Evolutionary conservation across 2,797 vertebrate species (phyloP), one percentile per base, ranked within the genome.

Genomic region (Diglossa cyanea): DNA sequence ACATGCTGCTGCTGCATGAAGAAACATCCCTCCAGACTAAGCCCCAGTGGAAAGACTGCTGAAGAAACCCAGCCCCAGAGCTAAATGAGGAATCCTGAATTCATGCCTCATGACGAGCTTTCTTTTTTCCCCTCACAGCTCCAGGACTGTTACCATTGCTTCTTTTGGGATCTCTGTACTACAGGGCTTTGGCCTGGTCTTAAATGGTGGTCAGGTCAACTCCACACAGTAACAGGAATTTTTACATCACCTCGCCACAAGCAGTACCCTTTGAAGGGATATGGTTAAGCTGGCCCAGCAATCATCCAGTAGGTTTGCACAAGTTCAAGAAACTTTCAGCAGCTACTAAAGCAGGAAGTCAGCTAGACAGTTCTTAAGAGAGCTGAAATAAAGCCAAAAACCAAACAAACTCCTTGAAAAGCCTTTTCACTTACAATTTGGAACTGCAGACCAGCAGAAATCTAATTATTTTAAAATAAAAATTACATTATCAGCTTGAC

Each of bases 391-490:
- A 65, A 91, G 78, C 61, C 84, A 93, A 82, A 77, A 80, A 24
- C 33, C 13, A 60, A 91, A 79, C 19, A 37, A 74, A 74, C 35
- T 63, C 48, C 17, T 89, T 74, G 30, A 58, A 93, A 89, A 86
- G 78, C 86, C 87, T 90, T 91, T 74, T 60, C 63, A 79, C 30
- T 77, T 79, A 53, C 16, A 68, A 82, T 66, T 67, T 79, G 16
- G n/a, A 77, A 51, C 21, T 39, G 68, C 57, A 87, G 50, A 80
- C 48, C 35, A 20, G 54, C 57, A 39, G 68, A 94, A 91, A 96
- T 83, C 42, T 74, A 83, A 91, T 93, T 91, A 85, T 85, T 91
- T 94, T 33, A 67, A 57, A 42, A 91, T 33, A 61, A 89, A 91
- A 94, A 86, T 74, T 80, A 50, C 45, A 88, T 94, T 82, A 85